Evolutionary conservation across 2,113 vertebrate species (phyloP).

Genomic region (Corythornis cristatus): DNA sequence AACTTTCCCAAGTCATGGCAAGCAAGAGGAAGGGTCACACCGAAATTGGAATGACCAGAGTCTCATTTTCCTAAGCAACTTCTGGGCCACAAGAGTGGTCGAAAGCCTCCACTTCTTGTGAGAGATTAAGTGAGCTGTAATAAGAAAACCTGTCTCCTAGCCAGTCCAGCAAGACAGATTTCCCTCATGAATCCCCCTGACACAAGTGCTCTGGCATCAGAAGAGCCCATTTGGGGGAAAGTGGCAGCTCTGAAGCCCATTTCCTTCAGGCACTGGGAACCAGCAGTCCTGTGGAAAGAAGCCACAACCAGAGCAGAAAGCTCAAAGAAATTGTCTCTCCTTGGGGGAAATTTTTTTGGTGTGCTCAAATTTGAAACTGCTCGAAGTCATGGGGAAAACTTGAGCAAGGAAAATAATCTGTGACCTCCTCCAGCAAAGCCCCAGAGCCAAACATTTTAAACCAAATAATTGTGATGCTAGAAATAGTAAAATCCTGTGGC

Average conservation of each 20-base stretch:
- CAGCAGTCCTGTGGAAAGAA: background rate
- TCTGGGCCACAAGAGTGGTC: background rate
- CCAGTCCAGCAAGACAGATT: background rate
- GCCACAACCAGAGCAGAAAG: background rate
- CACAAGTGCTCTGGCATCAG: background rate
- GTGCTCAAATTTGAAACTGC: background rate
- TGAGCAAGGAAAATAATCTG: background rate
- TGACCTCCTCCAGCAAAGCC: background rate
- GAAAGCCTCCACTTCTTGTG: background rate
- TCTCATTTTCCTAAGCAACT: background rate
- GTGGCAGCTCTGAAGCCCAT: slow-evolving; percentile 3
- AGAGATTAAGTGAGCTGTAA: background rate
- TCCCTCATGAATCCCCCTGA: background rate
- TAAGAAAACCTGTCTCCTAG: background rate
- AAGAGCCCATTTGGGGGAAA: background rate
- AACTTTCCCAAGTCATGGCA: background rate
- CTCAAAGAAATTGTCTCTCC: background rate
- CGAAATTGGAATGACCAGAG: background rate
- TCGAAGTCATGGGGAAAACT: background rate
- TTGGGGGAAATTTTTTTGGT: background rate
- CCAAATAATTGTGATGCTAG: background rate
- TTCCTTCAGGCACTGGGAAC: background rate
- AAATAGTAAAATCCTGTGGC: too few species aligned
- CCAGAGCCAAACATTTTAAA: background rate
- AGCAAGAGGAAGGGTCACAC: background rate